A percentile compares a stretch with the other conserved stretches of the same genome.
Conservation (phyloP, 1,140 invertebrate species). For the Nomia melanderi region DNA sequence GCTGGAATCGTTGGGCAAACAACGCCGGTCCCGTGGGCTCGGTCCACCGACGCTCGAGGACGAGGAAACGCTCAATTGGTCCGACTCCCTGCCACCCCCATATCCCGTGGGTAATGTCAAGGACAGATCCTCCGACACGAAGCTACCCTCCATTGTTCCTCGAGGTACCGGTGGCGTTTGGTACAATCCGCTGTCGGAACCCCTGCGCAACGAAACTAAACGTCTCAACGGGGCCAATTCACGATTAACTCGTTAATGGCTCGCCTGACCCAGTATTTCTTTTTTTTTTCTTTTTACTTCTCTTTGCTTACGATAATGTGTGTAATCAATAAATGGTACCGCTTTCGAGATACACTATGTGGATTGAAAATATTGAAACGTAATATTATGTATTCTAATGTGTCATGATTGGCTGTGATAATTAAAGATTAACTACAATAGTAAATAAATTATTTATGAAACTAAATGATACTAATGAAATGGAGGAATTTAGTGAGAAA, state of each 20-base stretch:
- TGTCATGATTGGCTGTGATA: too few relatives aligned
- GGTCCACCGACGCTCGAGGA: constrained; percentile 81
- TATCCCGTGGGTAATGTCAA: constrained; percentile 76
- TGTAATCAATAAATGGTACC: constrained; percentile 2
- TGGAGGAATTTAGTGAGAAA: too few relatives aligned
- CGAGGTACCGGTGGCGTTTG: constrained; percentile 82
- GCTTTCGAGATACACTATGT: neutral
- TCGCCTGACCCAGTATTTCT: constrained; percentile 31
- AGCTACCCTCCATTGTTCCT: constrained; percentile 81
- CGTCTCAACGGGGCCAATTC: constrained; percentile 47
- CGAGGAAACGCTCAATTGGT: constrained; percentile 82
- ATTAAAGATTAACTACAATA: too few relatives aligned
- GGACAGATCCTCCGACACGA: constrained; percentile 82
- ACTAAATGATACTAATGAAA: too few relatives aligned
- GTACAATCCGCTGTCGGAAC: constrained; percentile 82
- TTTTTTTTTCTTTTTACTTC: too few relatives aligned
- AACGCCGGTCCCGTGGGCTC: constrained; percentile 79
- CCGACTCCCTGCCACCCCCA: constrained; percentile 77
- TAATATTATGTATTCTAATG: too few relatives aligned
- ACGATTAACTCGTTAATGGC: constrained; percentile 46
- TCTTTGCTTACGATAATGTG: neutral
- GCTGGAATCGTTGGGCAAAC: constrained; percentile 75
- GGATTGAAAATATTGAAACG: too few relatives aligned
- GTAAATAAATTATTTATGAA: too few relatives aligned
- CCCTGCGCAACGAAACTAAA: constrained; percentile 74